Conservation (phyloP, 2,797 vertebrate genomes). For the Stomatorhinus walkeri region DNA sequence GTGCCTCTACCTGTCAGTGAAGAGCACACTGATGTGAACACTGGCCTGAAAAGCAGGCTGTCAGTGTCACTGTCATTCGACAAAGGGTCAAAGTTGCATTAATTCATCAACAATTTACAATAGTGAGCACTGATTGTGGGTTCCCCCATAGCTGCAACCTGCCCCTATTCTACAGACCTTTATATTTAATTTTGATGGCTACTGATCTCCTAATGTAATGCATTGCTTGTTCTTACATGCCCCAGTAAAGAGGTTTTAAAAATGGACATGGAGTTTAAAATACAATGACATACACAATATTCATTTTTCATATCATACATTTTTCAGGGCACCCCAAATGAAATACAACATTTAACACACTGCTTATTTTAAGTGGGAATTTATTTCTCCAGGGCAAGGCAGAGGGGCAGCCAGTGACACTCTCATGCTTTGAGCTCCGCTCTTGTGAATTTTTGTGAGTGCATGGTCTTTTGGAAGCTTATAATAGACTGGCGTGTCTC, state of each 20-base stretch:
- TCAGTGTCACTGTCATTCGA: neutral
- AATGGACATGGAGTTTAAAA: neutral
- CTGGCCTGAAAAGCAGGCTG: neutral
- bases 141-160: neutral
- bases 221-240: neutral
- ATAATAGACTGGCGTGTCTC: neutral
- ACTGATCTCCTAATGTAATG: neutral
- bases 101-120: neutral
- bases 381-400: neutral
- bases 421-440: neutral
- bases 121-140: neutral
- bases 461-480: neutral
- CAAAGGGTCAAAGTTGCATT: neutral
- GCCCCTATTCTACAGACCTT: neutral
- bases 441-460: neutral
- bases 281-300: neutral
- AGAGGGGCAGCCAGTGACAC: neutral
- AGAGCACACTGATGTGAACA: neutral
- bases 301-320: neutral
- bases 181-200: neutral
- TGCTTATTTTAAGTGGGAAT: neutral
- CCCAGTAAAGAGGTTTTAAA: neutral
- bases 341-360: neutral
- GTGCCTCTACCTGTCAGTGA: neutral
- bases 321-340: neutral